Percentiles rank a stretch among this genome's conserved stretches.
Conservation (phyloP, 1,140 invertebrate genomes). For the Dinothrombium tinctorium region DNA sequence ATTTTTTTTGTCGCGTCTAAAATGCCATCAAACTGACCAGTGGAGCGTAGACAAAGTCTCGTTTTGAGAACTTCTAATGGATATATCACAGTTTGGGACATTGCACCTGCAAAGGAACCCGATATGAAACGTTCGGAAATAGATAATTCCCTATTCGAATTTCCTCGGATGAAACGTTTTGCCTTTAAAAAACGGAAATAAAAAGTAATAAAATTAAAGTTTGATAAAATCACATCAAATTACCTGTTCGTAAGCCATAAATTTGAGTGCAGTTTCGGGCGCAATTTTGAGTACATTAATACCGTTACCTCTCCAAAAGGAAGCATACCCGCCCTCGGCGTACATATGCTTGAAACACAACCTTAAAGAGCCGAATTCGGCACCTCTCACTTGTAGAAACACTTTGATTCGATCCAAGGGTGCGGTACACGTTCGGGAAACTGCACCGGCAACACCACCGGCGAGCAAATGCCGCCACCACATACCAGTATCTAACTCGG, state of each 20-base stretch:
- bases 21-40: slow-evolving; percentile 73
- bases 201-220: background rate
- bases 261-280: slow-evolving; percentile 90
- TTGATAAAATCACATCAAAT: background rate
- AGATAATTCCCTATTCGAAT: slow-evolving; percentile 40
- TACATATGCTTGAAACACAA: slow-evolving; percentile 31
- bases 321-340: slow-evolving; percentile 64
- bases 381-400: slow-evolving; percentile 57
- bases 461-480: slow-evolving; percentile 86
- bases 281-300: slow-evolving; percentile 97
- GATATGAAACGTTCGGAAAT: slow-evolving; percentile 78
- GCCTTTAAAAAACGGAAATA: slow-evolving; percentile 22
- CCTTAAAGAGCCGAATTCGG: slow-evolving; percentile 21
- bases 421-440: slow-evolving; percentile 85
- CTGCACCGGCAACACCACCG: slow-evolving; percentile 81
- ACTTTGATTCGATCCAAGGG: slow-evolving; percentile 94
- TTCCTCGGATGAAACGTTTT: slow-evolving; percentile 53
- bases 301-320: slow-evolving; percentile 91
- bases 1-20: slow-evolving; percentile 73
- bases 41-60: slow-evolving; percentile 74
- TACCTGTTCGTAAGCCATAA: slow-evolving; percentile 74
- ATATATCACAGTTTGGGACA: slow-evolving; percentile 51
- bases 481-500: no score
- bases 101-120: slow-evolving; percentile 77
- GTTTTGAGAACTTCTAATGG: slow-evolving; percentile 62